Conservation (phyloP, 2,888 invertebrate species). For the Dasysyrphus albostriatus region DNA sequence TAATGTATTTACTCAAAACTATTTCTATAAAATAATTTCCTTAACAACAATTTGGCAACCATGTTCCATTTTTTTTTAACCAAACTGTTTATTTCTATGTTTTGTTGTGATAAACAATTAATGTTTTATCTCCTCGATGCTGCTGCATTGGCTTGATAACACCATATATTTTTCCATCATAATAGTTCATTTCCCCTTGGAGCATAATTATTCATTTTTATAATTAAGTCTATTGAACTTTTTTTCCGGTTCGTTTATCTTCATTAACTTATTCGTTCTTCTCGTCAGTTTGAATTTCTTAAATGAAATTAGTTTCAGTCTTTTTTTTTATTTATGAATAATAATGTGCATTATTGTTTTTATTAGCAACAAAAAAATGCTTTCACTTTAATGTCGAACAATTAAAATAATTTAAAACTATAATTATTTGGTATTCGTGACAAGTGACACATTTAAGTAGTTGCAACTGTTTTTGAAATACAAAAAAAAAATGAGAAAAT, state of each 20-base stretch:
- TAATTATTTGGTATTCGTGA: conserved; percentile 28
- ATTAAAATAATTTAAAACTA: conserved; percentile 15
- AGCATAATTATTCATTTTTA: not conserved
- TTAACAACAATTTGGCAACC: conserved; percentile 1
- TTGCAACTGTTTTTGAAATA: conserved; percentile 27
- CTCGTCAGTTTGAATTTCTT: not conserved
- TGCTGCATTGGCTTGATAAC: not conserved
- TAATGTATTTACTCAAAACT: no score
- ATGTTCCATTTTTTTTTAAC: not conserved
- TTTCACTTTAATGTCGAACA: conserved; percentile 62
- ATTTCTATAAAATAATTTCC: not conserved
- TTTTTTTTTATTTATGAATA: conserved; percentile 4
- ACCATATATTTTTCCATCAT: not conserved
- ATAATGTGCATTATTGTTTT: conserved; percentile 41
- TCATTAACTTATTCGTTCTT: conserved; percentile 11
- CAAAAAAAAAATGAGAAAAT: not conserved
- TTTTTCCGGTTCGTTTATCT: conserved; percentile 31
- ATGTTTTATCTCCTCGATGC: conserved; percentile 13
- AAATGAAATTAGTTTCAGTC: conserved; percentile 19
- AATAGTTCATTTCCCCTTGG: conserved; percentile 2
- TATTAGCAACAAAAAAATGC: conserved; percentile 30
- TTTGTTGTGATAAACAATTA: conserved; percentile 1
- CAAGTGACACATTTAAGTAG: conserved; percentile 46
- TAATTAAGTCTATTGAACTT: conserved; percentile 39
- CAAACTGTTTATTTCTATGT: conserved; percentile 4